A percentile compares a stretch with the other conserved stretches of the same genome.
phyloP scores from a whole-genome alignment of 1,140 invertebrate species.

The Dolichoris vasculosae region DNA sequence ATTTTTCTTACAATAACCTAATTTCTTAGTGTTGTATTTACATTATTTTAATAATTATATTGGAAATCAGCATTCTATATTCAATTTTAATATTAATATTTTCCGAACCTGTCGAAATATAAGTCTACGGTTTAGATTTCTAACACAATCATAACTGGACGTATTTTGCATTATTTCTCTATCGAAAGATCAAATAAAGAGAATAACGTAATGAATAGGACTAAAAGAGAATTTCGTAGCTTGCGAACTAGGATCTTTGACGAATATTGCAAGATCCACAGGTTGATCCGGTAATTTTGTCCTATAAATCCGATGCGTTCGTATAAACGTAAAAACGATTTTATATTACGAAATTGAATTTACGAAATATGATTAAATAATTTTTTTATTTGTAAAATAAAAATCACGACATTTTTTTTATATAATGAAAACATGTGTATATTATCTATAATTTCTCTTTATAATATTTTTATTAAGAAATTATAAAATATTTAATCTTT shows the following conservation, averaged over 20 bases:
- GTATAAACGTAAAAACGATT: background rate
- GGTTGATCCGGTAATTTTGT: slow-evolving; percentile 47
- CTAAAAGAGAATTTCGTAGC: background rate
- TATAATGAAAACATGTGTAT: too few relatives aligned
- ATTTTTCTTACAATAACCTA: too few relatives aligned
- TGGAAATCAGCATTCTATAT: too few relatives aligned
- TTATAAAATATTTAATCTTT: too few relatives aligned
- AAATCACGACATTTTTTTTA: too few relatives aligned
- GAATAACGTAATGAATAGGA: background rate
- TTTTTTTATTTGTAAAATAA: too few relatives aligned
- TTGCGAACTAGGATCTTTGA: background rate
- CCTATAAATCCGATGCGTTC: background rate
- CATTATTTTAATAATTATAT: too few relatives aligned
- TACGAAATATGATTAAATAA: background rate
- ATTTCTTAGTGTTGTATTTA: too few relatives aligned
- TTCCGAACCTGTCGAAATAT: background rate
- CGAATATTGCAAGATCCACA: slow-evolving; percentile 53
- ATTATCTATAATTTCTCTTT: too few relatives aligned
- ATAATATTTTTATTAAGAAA: too few relatives aligned
- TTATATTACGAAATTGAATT: background rate
- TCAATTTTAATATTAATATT: background rate
- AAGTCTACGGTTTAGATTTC: background rate
- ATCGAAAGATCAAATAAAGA: background rate
- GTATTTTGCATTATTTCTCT: background rate
- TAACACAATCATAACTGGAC: background rate